Evolutionary conservation across 1,140 invertebrate species (phyloP), one percentile per base, ranked within the genome.

Genomic region (Oryctes rhinoceros): DNA sequence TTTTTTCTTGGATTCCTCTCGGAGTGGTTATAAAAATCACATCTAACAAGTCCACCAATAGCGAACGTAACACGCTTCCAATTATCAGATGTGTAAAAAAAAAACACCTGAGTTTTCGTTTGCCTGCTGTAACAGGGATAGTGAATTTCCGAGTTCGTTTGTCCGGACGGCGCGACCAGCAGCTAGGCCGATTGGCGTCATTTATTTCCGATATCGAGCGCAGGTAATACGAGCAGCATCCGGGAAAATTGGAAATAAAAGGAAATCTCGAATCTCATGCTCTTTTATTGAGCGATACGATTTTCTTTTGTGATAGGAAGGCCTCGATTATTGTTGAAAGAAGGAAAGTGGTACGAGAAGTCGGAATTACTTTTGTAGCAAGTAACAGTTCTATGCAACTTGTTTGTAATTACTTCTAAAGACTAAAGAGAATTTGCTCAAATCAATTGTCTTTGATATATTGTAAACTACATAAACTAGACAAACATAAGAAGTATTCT

Each of bases 131-230:
- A 35, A 10, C 0, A 44, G 3, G 5, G 39, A 44, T 44, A 44
- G 0, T 44, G 39, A 44, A 44, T 44, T 62, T 20, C 53, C 15
- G 15, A n/a, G 53, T 7, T 62, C 53, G 7, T 62, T 62, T 20
- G 53, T 62, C 13, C 53, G 65, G 7, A 67, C 18, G 65, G 13
- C 20, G 4, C 20, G 4, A 24, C n/a, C 65, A 10, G 6, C 65
- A 67, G 13, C n/a, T n/a, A 11, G 7, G 65, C 65, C 65, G 18
- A 67, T 67, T 67, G 65, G 65, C 65, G 18, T 67, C 65, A 24
- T 67, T 67, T 67, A 67, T 67, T 67, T 67, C 65, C 65, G 65
- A 67, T 67, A 67, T 35, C 65, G 30, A 35, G 6, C 65, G 13
- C 30, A 24, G 65, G 65, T 18, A 18, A 13, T 53, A 13, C 49